These are phyloP conservation scores for Mungos mungo DNA, from an alignment of 2,113 vertebrate genomes.

Conservation along the genomic window DNA sequence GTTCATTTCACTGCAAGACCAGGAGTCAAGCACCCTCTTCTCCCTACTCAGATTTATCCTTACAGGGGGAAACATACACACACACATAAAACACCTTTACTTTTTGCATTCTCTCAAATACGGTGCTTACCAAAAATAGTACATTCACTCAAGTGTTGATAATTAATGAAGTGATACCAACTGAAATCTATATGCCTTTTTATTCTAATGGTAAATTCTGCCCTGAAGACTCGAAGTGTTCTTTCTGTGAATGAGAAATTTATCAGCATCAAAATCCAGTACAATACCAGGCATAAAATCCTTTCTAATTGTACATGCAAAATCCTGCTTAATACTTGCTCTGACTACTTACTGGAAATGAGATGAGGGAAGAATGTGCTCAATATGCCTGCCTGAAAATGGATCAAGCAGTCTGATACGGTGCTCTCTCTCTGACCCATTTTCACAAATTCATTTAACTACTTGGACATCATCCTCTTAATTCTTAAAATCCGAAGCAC, in stretches of 20 bases:
- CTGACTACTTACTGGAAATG: not conserved
- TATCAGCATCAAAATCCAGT: constrained; percentile 65
- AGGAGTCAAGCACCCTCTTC: not conserved
- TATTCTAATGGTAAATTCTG: not conserved
- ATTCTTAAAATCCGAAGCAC: constrained; percentile 67
- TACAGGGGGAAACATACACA: not conserved
- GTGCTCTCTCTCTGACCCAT: constrained; percentile 52
- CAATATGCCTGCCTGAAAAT: constrained; percentile 29
- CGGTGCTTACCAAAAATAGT: not conserved
- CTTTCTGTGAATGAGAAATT: constrained; percentile 56
- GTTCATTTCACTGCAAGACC: not conserved
- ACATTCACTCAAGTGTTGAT: not conserved
- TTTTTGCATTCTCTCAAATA: constrained; percentile 22
- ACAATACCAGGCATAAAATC: constrained; percentile 64
- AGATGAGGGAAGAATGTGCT: constrained; percentile 57
- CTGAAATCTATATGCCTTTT: not conserved
- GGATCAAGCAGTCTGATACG: not conserved
- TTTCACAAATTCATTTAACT: constrained; percentile 70
- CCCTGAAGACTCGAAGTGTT: constrained; percentile 41
- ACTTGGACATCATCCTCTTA: constrained; percentile 70
- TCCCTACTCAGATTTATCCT: not conserved
- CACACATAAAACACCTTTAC: not conserved
- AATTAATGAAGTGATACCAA: not conserved
- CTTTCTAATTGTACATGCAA: constrained; percentile 69
- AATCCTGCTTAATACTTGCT: constrained; percentile 67